A percentile compares a stretch with the other conserved stretches of the same genome.
Evolutionary conservation across 2,888 invertebrate species (phyloP).

Genomic region (Ophion ellenae): DNA sequence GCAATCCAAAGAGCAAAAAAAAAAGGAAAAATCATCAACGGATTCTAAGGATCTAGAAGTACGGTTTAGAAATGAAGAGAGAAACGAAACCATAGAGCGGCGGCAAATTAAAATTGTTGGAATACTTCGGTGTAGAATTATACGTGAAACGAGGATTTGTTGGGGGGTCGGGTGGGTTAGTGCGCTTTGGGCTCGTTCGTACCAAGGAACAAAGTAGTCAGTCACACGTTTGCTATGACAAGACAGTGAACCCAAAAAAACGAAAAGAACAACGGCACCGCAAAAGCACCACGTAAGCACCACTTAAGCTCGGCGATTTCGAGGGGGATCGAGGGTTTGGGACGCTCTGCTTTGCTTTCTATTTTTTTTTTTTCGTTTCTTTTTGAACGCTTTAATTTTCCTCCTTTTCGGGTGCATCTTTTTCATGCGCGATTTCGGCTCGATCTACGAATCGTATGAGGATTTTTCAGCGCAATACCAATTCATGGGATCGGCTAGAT

Average conservation of each 20-base stretch:
- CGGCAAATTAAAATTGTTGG: slow-evolving; percentile 43
- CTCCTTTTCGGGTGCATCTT: slow-evolving; percentile 46
- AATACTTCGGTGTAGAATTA: slow-evolving; percentile 37
- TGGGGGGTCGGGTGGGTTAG: neutral
- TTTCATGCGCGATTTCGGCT: slow-evolving; percentile 75
- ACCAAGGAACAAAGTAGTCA: slow-evolving; percentile 53
- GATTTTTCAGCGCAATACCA: slow-evolving; percentile 75
- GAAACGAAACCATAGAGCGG: slow-evolving; percentile 56
- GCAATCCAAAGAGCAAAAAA: slow-evolving; percentile 46
- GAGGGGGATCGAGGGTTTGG: slow-evolving; percentile 60
- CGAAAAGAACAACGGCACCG: slow-evolving; percentile 69
- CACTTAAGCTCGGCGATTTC: slow-evolving; percentile 70
- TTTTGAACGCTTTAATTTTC: neutral
- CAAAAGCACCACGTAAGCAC: slow-evolving; percentile 74
- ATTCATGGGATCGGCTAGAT: slow-evolving; percentile 62
- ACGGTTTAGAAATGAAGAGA: slow-evolving; percentile 46
- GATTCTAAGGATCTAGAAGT: slow-evolving; percentile 48
- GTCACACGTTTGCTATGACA: slow-evolving; percentile 71
- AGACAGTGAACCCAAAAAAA: slow-evolving; percentile 65
- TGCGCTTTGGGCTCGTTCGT: slow-evolving; percentile 58
- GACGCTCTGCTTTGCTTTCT: slow-evolving; percentile 49
- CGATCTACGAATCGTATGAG: slow-evolving; percentile 70
- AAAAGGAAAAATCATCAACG: slow-evolving; percentile 36
- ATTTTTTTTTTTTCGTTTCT: slow-evolving; percentile 1
- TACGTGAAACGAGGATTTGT: slow-evolving; percentile 28